These are phyloP conservation scores for Tipula lateralis DNA, from an alignment of 2,888 invertebrate genomes.

Conservation along the genomic window DNA sequence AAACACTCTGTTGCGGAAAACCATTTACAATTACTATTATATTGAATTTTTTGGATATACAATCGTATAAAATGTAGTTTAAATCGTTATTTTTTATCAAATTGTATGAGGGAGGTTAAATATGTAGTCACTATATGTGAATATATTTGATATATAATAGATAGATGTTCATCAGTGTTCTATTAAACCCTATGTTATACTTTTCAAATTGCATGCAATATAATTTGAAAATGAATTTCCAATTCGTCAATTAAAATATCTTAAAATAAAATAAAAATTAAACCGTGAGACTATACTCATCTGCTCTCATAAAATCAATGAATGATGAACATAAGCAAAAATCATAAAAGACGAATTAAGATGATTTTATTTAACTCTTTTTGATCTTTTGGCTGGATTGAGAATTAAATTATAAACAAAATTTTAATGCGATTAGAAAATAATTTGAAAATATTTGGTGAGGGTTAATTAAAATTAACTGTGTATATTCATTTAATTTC, in stretches of 20 bases:
- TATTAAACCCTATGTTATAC: neutral
- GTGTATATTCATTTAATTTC: conserved; percentile 40
- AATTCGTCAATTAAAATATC: neutral
- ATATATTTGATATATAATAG: no score
- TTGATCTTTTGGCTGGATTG: conserved; percentile 24
- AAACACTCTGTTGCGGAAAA: neutral
- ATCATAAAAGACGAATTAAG: conserved; percentile 9
- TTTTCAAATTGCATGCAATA: neutral
- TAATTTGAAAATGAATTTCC: neutral
- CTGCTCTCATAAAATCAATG: neutral
- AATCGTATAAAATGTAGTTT: neutral
- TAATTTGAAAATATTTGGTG: neutral
- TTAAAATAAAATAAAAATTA: neutral
- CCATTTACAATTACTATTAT: neutral
- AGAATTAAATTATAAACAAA: neutral
- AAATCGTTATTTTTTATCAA: neutral
- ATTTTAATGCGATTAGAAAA: neutral
- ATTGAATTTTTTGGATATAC: neutral
- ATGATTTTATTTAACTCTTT: conserved; percentile 19
- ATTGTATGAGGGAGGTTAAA: neutral
- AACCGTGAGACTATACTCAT: neutral
- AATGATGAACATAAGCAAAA: neutral
- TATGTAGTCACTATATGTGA: no score
- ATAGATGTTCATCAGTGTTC: neutral
- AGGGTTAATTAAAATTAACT: neutral